These are phyloP conservation scores for Crossaster papposus DNA, from an alignment of 53 echinoderm and acorn worm species.

Conservation along the genomic window DNA sequence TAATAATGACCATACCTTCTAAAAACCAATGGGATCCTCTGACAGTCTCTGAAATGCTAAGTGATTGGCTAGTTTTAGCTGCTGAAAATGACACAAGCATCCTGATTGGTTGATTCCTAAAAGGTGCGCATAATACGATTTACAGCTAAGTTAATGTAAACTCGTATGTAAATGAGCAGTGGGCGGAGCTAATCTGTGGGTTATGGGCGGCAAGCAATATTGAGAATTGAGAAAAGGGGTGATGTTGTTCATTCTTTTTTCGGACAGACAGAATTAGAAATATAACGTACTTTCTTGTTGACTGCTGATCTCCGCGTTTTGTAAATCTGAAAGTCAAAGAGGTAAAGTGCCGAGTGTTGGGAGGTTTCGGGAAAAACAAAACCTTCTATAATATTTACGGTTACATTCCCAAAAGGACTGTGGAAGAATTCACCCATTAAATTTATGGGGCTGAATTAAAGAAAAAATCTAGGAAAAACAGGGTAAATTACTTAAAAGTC, in stretches of 20 bases:
- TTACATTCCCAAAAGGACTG: background rate
- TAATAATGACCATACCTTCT: background rate
- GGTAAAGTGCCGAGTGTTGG: background rate
- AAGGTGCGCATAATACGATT: background rate
- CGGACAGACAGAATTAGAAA: background rate
- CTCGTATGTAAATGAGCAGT: background rate
- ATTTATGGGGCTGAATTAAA: no score
- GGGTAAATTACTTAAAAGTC: no score
- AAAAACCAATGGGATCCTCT: background rate
- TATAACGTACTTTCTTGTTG: slow-evolving; percentile 52
- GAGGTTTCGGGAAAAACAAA: background rate
- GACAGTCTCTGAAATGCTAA: background rate
- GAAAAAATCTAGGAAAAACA: no score
- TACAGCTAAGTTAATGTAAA: background rate
- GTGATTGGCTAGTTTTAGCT: background rate
- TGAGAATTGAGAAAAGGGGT: no score
- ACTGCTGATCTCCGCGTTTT: slow-evolving; percentile 52
- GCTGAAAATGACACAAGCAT: background rate
- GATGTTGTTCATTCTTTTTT: background rate
- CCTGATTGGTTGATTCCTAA: background rate
- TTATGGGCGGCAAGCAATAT: no score
- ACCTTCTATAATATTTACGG: background rate
- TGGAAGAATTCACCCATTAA: no score
- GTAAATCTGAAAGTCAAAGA: slow-evolving; percentile 48
- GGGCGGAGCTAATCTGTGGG: no score